Evolutionary conservation across 2,888 invertebrate genomes (phyloP).

Genomic region (Melanostoma mellinum): DNA sequence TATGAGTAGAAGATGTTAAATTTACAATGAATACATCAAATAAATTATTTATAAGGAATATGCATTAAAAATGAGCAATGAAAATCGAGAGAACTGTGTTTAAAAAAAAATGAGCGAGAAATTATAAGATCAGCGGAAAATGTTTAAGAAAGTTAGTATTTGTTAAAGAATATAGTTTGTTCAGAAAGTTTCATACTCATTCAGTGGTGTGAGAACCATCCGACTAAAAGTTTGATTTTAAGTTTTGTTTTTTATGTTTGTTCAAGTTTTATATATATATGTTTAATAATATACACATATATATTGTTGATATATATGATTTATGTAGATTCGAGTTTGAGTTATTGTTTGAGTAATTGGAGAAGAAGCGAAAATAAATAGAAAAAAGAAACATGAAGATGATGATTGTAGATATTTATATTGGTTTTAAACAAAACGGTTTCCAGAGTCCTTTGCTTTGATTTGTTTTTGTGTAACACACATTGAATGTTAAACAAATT

Average conservation of each 20-base stretch:
- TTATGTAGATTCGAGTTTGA: slow-evolving; percentile 61
- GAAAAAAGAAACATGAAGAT: slow-evolving; percentile 70
- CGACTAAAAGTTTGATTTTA: slow-evolving; percentile 78
- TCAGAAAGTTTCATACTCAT: slow-evolving; percentile 79
- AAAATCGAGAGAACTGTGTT: slow-evolving; percentile 6
- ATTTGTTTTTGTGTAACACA: neutral
- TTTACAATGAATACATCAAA: slow-evolving; percentile 54
- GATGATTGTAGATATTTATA: slow-evolving; percentile 66
- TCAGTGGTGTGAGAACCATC: slow-evolving; percentile 81
- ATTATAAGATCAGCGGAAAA: slow-evolving; percentile 44
- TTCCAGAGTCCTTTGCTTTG: slow-evolving; percentile 24
- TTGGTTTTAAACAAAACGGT: slow-evolving; percentile 41
- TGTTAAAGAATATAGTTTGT: slow-evolving; percentile 67
- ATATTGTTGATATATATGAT: slow-evolving; percentile 59
- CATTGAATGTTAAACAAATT: neutral
- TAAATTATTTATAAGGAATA: slow-evolving; percentile 30
- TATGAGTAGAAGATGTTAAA: slow-evolving; percentile 15
- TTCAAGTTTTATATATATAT: slow-evolving; percentile 53
- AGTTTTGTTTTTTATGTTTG: slow-evolving; percentile 67
- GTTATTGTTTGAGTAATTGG: slow-evolving; percentile 60
- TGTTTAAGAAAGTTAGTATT: slow-evolving; percentile 61
- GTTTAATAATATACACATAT: neutral
- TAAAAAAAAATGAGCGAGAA: slow-evolving; percentile 14
- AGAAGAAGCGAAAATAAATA: slow-evolving; percentile 72
- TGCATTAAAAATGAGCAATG: slow-evolving; percentile 46